A percentile compares a stretch with the other conserved stretches of the same genome.
Conservation (phyloP, 2,888 invertebrate genomes). For the Troides aeacus region DNA sequence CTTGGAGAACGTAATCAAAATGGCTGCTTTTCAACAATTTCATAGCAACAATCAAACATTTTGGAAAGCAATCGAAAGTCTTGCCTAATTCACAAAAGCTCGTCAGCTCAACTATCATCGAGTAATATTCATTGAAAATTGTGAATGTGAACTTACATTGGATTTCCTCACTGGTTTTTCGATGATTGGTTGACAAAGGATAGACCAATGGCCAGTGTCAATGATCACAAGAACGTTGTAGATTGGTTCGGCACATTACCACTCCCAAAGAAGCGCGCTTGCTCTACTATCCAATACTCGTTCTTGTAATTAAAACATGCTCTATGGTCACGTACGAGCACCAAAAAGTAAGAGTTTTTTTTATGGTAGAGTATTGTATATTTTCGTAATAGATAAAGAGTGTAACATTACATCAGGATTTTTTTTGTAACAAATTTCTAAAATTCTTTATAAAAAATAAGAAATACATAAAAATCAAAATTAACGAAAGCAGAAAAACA, state of each 20-base stretch:
- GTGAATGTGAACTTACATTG: constrained; percentile 77
- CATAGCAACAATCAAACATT: constrained; percentile 43
- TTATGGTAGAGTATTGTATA: background rate
- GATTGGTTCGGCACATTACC: constrained; percentile 83
- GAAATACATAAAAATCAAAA: too few relatives aligned
- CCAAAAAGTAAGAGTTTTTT: constrained; percentile 15
- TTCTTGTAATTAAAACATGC: constrained; percentile 68
- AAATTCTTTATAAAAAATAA: too few relatives aligned
- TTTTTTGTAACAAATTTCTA: too few relatives aligned
- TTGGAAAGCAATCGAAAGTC: constrained; percentile 40
- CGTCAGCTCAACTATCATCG: constrained; percentile 49
- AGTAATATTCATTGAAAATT: constrained; percentile 63
- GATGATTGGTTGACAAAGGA: constrained; percentile 93
- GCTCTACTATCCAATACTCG: constrained; percentile 64
- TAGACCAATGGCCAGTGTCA: constrained; percentile 92
- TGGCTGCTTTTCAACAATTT: constrained; percentile 71
- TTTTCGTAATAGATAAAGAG: too few relatives aligned
- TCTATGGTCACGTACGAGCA: constrained; percentile 58
- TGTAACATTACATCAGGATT: too few relatives aligned
- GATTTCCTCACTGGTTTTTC: constrained; percentile 84
- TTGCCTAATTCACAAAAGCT: constrained; percentile 40
- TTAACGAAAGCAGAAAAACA: too few relatives aligned
- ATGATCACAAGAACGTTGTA: constrained; percentile 87
- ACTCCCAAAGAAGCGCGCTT: constrained; percentile 80
- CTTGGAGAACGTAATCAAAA: constrained; percentile 65